Conservation (phyloP, 2,113 vertebrate species). For the Amphiprion ocellaris region DNA sequence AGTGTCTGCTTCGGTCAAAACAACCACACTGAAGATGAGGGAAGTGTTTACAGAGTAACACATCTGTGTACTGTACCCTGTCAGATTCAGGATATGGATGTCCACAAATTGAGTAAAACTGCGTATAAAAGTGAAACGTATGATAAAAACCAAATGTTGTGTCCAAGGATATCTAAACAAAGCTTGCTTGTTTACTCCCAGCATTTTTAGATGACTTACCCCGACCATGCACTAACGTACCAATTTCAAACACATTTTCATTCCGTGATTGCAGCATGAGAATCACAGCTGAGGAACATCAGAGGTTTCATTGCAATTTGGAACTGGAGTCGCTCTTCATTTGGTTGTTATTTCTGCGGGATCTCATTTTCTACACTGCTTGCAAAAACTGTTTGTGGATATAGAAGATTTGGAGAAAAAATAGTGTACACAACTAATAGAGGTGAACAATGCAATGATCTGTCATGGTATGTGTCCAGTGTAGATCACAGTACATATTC, state of each 20-base stretch:
- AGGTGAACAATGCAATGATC: background rate
- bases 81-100: slow-evolving; percentile 72
- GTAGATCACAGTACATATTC: background rate
- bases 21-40: slow-evolving; percentile 46
- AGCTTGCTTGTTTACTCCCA: slow-evolving; percentile 65
- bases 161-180: slow-evolving; percentile 78
- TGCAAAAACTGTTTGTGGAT: slow-evolving; percentile 47
- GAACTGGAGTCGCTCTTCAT: slow-evolving; percentile 39
- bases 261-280: slow-evolving; percentile 34
- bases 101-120: slow-evolving; percentile 48
- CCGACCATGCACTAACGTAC: slow-evolving; percentile 42
- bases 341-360: slow-evolving; percentile 37
- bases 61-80: slow-evolving; percentile 81
- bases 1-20: slow-evolving; percentile 72
- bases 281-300: slow-evolving; percentile 56
- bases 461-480: background rate
- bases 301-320: slow-evolving; percentile 7
- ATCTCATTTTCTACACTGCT: slow-evolving; percentile 39
- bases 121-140: slow-evolving; percentile 56
- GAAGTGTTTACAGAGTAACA: slow-evolving; percentile 73
- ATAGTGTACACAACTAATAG: slow-evolving; percentile 2
- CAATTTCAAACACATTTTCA: slow-evolving; percentile 63
- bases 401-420: slow-evolving; percentile 35
- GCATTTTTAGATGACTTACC: slow-evolving; percentile 62
- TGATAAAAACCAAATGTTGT: slow-evolving; percentile 79